phyloP scores from a whole-genome alignment of 2,888 invertebrate species.

The Catocala nupta region DNA sequence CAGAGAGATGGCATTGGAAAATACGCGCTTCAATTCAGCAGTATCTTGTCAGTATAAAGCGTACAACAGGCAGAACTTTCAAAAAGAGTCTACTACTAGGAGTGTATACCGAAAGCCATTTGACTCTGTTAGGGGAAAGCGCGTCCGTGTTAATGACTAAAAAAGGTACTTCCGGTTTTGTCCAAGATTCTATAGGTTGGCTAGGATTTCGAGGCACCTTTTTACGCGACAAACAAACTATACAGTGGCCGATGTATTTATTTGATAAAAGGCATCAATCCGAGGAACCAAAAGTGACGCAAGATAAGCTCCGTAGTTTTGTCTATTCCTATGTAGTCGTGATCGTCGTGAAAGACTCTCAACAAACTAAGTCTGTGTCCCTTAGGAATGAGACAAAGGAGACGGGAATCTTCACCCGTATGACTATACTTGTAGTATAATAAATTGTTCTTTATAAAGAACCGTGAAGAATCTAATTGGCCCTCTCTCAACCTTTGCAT shows the following conservation, averaged over 20 bases:
- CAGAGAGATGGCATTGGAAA: constrained; percentile 9
- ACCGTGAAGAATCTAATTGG: constrained; percentile 7
- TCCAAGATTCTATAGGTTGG: constrained; percentile 15
- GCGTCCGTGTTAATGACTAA: background rate
- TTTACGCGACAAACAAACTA: constrained; percentile 34
- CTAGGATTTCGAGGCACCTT: constrained; percentile 16
- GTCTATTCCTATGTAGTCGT: constrained; percentile 34
- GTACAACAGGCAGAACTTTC: too few relatives aligned
- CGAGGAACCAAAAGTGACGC: constrained; percentile 48
- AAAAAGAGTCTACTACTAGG: constrained; percentile 2
- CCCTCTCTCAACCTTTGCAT: constrained; percentile 6
- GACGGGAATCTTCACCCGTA: constrained; percentile 34
- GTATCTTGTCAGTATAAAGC: constrained; percentile 5
- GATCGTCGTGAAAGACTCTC: constrained; percentile 49
- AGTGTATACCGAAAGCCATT: constrained; percentile 11
- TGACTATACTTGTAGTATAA: constrained; percentile 24
- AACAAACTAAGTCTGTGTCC: constrained; percentile 48
- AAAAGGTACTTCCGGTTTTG: constrained; percentile 10
- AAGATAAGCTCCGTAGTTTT: constrained; percentile 36
- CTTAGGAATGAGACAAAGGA: constrained; percentile 49
- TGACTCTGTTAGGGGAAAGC: constrained; percentile 5
- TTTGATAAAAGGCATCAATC: constrained; percentile 23
- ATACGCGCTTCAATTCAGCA: background rate
- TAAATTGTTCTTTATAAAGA: constrained; percentile 14
- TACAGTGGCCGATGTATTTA: constrained; percentile 40